Base-by-base conservation (phyloP, 2,113 vertebrate genomes). In the Triplophysa tibetana region DNA sequence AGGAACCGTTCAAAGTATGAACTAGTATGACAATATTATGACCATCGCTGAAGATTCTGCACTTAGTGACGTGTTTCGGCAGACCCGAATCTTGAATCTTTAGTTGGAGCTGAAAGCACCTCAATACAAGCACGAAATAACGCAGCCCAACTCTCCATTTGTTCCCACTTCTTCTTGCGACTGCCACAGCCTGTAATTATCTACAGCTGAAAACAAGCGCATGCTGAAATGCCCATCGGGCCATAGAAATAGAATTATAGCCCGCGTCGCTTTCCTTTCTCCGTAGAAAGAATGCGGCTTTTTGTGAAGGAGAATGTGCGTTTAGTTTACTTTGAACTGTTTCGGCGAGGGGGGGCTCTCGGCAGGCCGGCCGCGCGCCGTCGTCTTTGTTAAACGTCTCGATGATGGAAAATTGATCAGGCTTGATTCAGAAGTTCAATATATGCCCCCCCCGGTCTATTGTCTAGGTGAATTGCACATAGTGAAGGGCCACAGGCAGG, bases 321-420 rank as follows among this genome's bases (percentile, higher is more conserved):
- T 94, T 95, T 94, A 93, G 92, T 93, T 77, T 93, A 90, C 91
- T 94, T 93, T 92, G 93, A 93, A 92, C 93, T 94, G 91, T 95
- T 94, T 94, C 93, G 92, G 91, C 89, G 21, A 65, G 7, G 83
- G 66, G 92, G 88, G 91, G 89, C 89, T 91, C 90, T 95, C 91
- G 90, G 92, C 90, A 93, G 93, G 94, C 94, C 92, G 93, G 90
- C 94, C 91, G 89, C 94, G 90, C 93, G 92, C 94, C 88, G 94
- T 92, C 92, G 91, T 93, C 91, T 94, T 94, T 94, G 94, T 95
- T 94, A 92, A 89, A 92, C 91, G 92, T 93, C 93, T 95, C 93
- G 93, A 95, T 94, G 94, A 95, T 94, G 92, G 94, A 95, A 95
- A 95, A 96, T 96, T 95, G 94, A 96, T 96, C 94, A 95, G 94